Base-by-base conservation (phyloP, 1,140 invertebrate species). In the Arion vulgaris region DNA sequence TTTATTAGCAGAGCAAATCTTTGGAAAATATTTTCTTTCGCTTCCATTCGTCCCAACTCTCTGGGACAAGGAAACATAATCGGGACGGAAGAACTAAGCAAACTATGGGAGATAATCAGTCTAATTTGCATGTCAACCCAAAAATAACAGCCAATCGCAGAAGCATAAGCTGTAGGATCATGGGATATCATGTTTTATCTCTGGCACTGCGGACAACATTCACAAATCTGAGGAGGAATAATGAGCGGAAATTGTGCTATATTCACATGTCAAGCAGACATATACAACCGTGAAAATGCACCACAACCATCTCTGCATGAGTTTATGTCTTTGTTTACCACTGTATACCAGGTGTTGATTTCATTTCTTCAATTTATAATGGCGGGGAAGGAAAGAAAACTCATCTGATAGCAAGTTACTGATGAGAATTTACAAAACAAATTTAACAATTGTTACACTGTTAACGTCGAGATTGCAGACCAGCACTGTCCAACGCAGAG, bases 181-280 rank as follows among this genome's bases (percentile, higher is more conserved):
- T 62, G 57, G 57, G 57, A 62, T 62, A 62, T 62, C 57, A 62
- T 62, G 57, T 62, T 62, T 62, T 62, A 62, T 62, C 57, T 62
- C 4, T 62, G 57, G 57, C 57, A 62, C 57, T 62, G 57, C 57
- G 57, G 26, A 62, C 57, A 19, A 62, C 11, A 62, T 62, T 13
- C 11, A 62, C 57, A 23, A 62, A 62, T 62, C 11, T 62, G 57
- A 23, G 11, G n/a, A n/a, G n/a, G 57, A 62, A 23, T 62, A 62
- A 62, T 62, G 57, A 62, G 57, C 57, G 57, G 57, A 62, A 62
- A n/a, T 23, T n/a, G 57, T 62, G 57, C 13, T 19, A 62, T 62
- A 62, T 62, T 62, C 57, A 62, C 57, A 62, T 62, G 57, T n/a
- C 57, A 62, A 23, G 57, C 57, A 62, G 57, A 62, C 57, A 62